Evolutionary conservation across 2,888 invertebrate species (phyloP), one percentile per base, ranked within the genome.

Genomic region (Dicyrtoma fusca): DNA sequence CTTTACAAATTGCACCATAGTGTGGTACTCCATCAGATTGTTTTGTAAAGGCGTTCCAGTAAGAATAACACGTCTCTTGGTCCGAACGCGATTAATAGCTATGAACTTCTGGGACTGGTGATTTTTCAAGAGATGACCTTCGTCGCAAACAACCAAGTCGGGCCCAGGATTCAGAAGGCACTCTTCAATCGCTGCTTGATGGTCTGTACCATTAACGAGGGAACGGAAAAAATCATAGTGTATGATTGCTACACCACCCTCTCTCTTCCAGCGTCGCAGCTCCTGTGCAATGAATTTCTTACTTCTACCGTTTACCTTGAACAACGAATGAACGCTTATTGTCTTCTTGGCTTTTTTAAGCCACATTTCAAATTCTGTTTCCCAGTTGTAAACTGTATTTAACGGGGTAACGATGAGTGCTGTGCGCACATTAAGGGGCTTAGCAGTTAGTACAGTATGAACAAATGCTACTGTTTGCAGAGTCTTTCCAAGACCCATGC

Each of bases 401-500:
- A 94, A 88, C 0, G 96, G 96, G 81, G 92, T 93, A 76, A 95
- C 88, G 25, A 96, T 89, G 51, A 96, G 84, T 42, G 86, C 88
- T 34, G 80, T 88, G 1, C 89, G 87, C 0, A 87, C 86, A 63
- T 85, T 84, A 0, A 87, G 83, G 71, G 84, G 85, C 47, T 84
- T 82, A 79, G 87, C 84, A 1, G 84, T 83, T 81, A 94, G 84
- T 55, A 94, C 86, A 14, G 94, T 92, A 82, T 94, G 92, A 42
- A 92, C 83, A 74, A 93, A 86, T 0, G 92, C 87, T 70, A 94
- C 87, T 62, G 92, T 86, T 84, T 95, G 95, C 73, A 95, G 86
- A 0, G 95, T 95, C 87, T 96, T 96, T 49, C 96, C 96, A 8
- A 96, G 88, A 49, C 96, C 96, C 96, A 97, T 97, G 83, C 95